A percentile compares a stretch with the other conserved stretches of the same genome.
Evolutionary conservation across 2,113 vertebrate genomes (phyloP).

Genomic region (Enhydra lutris): DNA sequence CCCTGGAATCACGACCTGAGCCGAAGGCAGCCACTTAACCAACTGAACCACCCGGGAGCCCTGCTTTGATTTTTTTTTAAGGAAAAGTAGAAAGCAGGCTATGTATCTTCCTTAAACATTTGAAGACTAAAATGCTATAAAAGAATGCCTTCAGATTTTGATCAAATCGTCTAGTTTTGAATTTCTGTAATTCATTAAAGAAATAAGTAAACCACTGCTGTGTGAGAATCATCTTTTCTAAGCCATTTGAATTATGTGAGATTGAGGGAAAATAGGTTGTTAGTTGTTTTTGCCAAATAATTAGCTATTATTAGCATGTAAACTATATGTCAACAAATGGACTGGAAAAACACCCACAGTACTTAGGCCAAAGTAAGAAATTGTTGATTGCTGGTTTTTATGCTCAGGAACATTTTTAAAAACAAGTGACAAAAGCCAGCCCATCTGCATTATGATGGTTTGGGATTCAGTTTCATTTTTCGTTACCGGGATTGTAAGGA

Average conservation of each 20-base stretch:
- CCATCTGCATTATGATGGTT: conserved; percentile 55
- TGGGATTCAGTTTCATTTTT: background rate
- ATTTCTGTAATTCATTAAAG: conserved; percentile 15
- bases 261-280: conserved; percentile 47
- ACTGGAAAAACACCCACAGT: conserved; percentile 52
- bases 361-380: conserved; percentile 66
- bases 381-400: conserved; percentile 55
- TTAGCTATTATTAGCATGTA: conserved; percentile 68
- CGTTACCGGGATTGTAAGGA: background rate
- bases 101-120: conserved; percentile 9
- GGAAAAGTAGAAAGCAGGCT: background rate
- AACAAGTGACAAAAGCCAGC: conserved; percentile 45
- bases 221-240: background rate
- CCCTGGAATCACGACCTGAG: too few relatives aligned
- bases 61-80: background rate
- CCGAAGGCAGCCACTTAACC: too few relatives aligned
- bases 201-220: background rate
- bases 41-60: too few relatives aligned
- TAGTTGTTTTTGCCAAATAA: conserved; percentile 74
- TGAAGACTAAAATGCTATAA: conserved; percentile 19
- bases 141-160: conserved; percentile 10
- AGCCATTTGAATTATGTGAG: conserved; percentile 44
- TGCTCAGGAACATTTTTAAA: conserved; percentile 59
- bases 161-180: conserved; percentile 24
- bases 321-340: conserved; percentile 69